Evolutionary conservation across 2,797 vertebrate species (phyloP), one percentile per base, ranked within the genome.

Genomic region (Mormyrus proboscirostris): DNA sequence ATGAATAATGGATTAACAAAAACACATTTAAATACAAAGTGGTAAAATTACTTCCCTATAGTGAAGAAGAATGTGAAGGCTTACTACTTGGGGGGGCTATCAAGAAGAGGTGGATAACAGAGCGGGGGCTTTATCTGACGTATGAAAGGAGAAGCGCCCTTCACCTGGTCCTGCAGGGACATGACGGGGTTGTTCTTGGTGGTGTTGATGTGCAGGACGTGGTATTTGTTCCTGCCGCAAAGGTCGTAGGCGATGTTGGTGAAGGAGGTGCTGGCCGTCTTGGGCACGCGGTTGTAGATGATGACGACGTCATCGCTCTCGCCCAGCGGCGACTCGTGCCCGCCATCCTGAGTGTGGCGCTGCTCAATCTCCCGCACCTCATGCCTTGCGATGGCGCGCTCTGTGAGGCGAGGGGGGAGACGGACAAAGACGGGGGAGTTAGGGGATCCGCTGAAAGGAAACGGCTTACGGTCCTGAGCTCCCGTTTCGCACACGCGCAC

Each of bases 131-230:
- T 14, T 73, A 49, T 69, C 41, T 88, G 57, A 73, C 47, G 22
- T 47, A 22, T 50, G 41, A 25, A 51, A 10, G 44, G 82, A n/a
- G 47, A 85, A 19, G 33, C 4, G 53, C 2, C 57, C 47, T 94
- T 93, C 94, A 99, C 98, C 97, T 99, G 98, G 95, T 99, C 98
- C 94, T 99, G 98, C 73, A 99, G 95, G 91, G 98, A 99, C 98
- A 99, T 99, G 93, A 99, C 98, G 0, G 98, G 98, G 93, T 99
- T 99, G 94, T 99, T 99, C 96, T 98, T 99, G 95, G 97, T 99
- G 93, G 98, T 99, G 94, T 99, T 99, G 95, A 99, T 99, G 95
- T 99, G 98, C 91, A 99, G 96, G 91, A 99, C 98, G 55, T 99
- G 98, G 86, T 97, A 99, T 91, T 95, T 98, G 94, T 99, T 99